Conservation (phyloP, 2,113 vertebrate genomes). For the Tringa solitaria region DNA sequence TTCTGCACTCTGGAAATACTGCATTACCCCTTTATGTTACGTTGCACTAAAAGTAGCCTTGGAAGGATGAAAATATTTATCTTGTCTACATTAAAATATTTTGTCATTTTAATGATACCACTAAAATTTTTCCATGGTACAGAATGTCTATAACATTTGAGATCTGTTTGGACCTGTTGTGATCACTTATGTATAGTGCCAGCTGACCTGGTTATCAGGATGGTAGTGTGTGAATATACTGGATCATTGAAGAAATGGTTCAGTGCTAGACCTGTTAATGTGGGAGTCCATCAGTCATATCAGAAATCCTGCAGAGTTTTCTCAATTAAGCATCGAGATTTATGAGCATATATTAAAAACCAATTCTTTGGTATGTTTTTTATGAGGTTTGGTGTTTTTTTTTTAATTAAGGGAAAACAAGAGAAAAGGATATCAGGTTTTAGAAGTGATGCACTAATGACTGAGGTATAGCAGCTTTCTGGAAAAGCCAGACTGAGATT, state of each 20-base stretch:
- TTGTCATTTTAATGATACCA: background rate
- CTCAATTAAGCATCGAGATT: fast-evolving
- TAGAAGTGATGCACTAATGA: background rate
- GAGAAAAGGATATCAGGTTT: background rate
- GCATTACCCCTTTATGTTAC: background rate
- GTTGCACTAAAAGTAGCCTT: background rate
- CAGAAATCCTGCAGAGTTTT: background rate
- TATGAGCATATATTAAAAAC: background rate
- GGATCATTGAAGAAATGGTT: background rate
- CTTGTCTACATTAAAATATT: background rate
- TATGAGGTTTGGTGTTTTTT: background rate
- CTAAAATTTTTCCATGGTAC: background rate
- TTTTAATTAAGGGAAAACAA: background rate
- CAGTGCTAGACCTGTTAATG: background rate
- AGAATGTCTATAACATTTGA: background rate
- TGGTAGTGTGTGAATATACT: background rate
- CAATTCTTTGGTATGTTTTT: background rate
- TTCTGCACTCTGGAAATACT: background rate
- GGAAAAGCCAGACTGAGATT: background rate
- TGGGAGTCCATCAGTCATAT: background rate
- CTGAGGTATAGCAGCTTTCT: background rate
- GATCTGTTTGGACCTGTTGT: background rate
- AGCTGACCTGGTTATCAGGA: background rate
- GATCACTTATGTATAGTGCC: background rate
- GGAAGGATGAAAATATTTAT: background rate